Percentiles rank a stretch among this genome's conserved stretches.
Conservation (phyloP, 2,113 vertebrate species). For the Sakesphorus luctuosus region DNA sequence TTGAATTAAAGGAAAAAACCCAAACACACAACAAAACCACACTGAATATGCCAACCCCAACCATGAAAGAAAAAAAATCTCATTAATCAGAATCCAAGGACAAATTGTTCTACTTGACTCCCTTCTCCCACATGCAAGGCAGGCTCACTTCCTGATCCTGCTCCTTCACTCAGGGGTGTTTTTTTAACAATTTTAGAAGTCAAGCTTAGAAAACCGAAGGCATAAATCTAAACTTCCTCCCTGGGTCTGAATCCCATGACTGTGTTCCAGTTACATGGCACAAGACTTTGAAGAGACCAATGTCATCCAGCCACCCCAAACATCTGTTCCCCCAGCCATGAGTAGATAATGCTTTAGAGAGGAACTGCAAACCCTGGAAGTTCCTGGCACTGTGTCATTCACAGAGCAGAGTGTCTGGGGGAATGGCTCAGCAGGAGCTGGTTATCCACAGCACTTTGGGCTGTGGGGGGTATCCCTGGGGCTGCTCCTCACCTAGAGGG, state of each 20-base stretch:
- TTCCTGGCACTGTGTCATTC: background rate
- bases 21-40: background rate
- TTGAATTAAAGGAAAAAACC: background rate
- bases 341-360: background rate
- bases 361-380: background rate
- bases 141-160: background rate
- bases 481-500: background rate
- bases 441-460: background rate
- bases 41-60: background rate
- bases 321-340: background rate
- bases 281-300: background rate
- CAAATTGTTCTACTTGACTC: background rate
- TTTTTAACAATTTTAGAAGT: background rate
- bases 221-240: background rate
- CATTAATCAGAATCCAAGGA: background rate
- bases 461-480: background rate
- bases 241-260: background rate
- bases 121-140: background rate
- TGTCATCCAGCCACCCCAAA: background rate
- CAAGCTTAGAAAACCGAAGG: background rate
- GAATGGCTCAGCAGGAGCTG: background rate
- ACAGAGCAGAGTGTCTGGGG: background rate
- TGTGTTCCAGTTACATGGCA: background rate
- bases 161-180: background rate
- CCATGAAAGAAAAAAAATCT: background rate